Evolutionary conservation across 2,888 invertebrate genomes (phyloP), one percentile per base, ranked within the genome.

Genomic region (Synanthedon vespiformis): DNA sequence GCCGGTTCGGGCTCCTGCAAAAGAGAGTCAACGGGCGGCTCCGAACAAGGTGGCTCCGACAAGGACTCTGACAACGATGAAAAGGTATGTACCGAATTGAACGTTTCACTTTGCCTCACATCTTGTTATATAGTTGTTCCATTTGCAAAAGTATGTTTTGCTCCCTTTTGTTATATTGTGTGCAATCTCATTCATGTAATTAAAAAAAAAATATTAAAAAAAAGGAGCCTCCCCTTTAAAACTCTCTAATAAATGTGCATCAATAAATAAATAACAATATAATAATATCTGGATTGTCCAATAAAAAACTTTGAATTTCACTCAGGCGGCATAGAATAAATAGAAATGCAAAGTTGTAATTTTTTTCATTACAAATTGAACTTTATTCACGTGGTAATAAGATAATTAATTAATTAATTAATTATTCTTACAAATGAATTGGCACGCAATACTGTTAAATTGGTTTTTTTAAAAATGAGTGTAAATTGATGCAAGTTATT

Each of bases 21-120:
- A 54, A 68, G 79, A 22, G 93, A 94, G 57, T 95, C 95, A 62
- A 94, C 91, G 54, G 94, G 93, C 49, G 94, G 94, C 2, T 85
- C 87, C 34, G 96, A 96, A 73, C 92, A 93, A 53, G 93, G 92
- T 22, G 95, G 94, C 58, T 92, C 92, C 34, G 95, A 94, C 70
- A 93, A 93, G 65, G 96, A 96, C 65, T 95, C 95, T 14, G 96
- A 96, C 69, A 93, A 92, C 72, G 95, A 96, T 76, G 95, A 95
- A 74, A 95, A 95, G 94, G 95, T 95, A 89, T 88, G 90, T 83
- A 57, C 22, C 6, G 6, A 13, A 2, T 44, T 44, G 44, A 34
- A 34, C 10, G 2, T 34, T 34, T 34, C 34, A 34, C 10, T 22
- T 50, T 12, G 40, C 12, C 27, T 11, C 13, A n/a, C 10, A n/a